Conservation (phyloP, 30 jellyfish, hydroid and myxozoan genomes). For the Nemopilema nomurai region DNA sequence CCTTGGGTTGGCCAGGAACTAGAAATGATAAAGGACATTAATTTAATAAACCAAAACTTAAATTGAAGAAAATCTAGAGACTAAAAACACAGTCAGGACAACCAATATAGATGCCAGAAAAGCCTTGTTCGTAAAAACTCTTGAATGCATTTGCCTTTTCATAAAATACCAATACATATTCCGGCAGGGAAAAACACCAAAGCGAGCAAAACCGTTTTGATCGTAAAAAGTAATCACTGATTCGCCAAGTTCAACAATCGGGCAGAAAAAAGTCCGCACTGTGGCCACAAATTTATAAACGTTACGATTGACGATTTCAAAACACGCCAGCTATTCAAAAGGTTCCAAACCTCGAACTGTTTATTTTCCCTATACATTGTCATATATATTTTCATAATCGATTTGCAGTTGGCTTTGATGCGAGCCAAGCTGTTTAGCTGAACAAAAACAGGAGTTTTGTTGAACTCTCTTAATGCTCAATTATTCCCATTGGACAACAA, state of each 20-base stretch:
- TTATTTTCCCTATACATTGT: not conserved
- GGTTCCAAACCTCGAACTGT: not conserved
- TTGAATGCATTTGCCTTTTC: not conserved
- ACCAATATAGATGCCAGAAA: too few relatives aligned
- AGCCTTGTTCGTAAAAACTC: too few relatives aligned
- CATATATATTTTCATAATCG: not conserved
- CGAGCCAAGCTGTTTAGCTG: not conserved
- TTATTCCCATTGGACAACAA: not conserved
- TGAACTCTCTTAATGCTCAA: not conserved
- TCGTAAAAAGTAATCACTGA: not conserved
- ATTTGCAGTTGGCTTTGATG: not conserved
- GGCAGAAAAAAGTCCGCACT: not conserved
- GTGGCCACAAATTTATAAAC: constrained; percentile 17
- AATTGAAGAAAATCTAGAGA: not conserved
- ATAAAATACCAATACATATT: too few relatives aligned
- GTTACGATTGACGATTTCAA: constrained; percentile 8
- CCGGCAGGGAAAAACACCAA: not conserved
- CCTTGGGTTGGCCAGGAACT: constrained; percentile 65
- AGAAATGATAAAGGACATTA: not conserved
- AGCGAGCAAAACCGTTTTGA: not conserved
- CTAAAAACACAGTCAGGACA: too few relatives aligned
- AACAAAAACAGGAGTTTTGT: not conserved
- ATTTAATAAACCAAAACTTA: not conserved
- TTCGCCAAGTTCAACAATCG: not conserved
- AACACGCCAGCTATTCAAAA: not conserved